phyloP scores from a whole-genome alignment of 2,797 vertebrate species.

The Tapera naevia region DNA sequence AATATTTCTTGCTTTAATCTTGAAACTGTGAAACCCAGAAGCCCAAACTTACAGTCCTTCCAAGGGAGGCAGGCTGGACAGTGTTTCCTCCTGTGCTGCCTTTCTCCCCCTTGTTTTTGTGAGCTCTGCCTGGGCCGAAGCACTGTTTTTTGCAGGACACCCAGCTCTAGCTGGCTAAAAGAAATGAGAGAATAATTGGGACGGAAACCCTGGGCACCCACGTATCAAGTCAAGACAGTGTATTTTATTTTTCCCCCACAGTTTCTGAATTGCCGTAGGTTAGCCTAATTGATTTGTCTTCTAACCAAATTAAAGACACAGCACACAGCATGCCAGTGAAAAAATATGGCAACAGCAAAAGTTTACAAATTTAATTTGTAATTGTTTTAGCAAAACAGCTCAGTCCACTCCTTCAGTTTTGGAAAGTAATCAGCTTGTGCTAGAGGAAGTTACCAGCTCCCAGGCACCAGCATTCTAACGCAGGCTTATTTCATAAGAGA shows the following conservation, averaged over 20 bases:
- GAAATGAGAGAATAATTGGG: neutral
- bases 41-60: neutral
- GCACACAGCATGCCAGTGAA: slow-evolving; percentile 34
- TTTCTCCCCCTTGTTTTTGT: neutral
- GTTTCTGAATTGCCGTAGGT: slow-evolving; percentile 14
- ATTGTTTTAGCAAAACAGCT: slow-evolving; percentile 76
- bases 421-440: slow-evolving; percentile 68
- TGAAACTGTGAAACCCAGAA: neutral
- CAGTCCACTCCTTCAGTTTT: slow-evolving; percentile 72
- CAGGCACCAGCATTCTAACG: neutral
- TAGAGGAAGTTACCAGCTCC: slow-evolving; percentile 63
- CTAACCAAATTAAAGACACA: slow-evolving; percentile 47
- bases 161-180: neutral
- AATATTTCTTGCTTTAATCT: neutral
- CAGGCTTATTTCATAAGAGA: slow-evolving; percentile 26
- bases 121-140: neutral
- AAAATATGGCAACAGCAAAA: slow-evolving; percentile 70
- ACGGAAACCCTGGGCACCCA: neutral
- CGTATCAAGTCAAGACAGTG: neutral
- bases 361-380: slow-evolving; percentile 73
- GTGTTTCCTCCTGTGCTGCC: neutral
- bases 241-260: neutral
- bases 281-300: slow-evolving; percentile 57
- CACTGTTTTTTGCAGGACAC: neutral
- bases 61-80: neutral